These are phyloP conservation scores for Oegoconia quadripuncta DNA, from an alignment of 2,888 invertebrate species.

Conservation along the genomic window DNA sequence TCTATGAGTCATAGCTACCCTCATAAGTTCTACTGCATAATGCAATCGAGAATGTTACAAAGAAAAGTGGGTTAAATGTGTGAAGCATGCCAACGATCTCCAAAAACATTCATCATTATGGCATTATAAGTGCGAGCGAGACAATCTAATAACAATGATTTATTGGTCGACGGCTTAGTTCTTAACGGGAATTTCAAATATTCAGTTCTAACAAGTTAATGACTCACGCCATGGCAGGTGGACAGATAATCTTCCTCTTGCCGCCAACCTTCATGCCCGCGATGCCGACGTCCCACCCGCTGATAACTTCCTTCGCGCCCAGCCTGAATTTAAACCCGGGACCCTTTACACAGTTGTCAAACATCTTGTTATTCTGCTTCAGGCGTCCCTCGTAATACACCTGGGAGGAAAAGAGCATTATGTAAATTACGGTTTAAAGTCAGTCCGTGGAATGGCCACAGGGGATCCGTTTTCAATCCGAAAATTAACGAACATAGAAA, in stretches of 20 bases:
- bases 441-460: too few relatives aligned
- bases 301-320: constrained; percentile 92
- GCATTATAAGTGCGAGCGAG: too few relatives aligned
- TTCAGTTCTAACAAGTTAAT: not conserved
- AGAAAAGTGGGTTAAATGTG: too few relatives aligned
- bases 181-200: not conserved
- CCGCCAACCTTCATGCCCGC: constrained; percentile 96
- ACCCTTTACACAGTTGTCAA: constrained; percentile 85
- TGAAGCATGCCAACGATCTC: too few relatives aligned
- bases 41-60: not conserved
- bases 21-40: not conserved
- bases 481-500: too few relatives aligned
- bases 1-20: too few relatives aligned
- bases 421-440: too few relatives aligned
- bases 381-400: constrained; percentile 93
- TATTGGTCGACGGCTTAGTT: too few relatives aligned
- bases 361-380: constrained; percentile 90
- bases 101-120: too few relatives aligned
- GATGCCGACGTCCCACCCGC: constrained; percentile 95
- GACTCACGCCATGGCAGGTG: constrained; percentile 91
- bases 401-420: constrained; percentile 34
- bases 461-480: too few relatives aligned
- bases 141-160: too few relatives aligned
- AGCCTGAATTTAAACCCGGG: constrained; percentile 92
- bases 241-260: constrained; percentile 90